phyloP scores from a whole-genome alignment of 2,888 invertebrate genomes.

The Drosophila imparisetae region DNA sequence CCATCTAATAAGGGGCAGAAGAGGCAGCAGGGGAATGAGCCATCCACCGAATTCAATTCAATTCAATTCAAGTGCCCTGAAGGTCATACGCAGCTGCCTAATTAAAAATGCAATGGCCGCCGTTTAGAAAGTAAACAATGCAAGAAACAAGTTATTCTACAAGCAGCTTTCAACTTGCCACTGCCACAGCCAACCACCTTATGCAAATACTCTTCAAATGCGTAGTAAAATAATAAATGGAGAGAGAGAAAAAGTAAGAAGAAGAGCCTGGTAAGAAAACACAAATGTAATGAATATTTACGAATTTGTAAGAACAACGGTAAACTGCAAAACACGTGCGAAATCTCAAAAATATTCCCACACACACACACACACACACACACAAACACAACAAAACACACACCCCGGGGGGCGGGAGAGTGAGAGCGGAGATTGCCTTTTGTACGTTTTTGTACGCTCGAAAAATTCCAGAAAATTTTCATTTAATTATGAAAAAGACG shows the following conservation, averaged over 20 bases:
- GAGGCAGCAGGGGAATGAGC: background rate
- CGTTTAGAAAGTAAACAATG: constrained; percentile 41
- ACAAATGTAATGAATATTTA: constrained; percentile 75
- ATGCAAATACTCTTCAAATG: constrained; percentile 66
- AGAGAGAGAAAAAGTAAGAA: background rate
- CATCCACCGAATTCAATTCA: background rate
- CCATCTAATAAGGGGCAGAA: background rate
- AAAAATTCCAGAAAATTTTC: constrained; percentile 71
- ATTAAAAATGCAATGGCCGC: constrained; percentile 66
- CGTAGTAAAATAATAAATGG: constrained; percentile 10
- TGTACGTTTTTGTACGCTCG: constrained; percentile 64
- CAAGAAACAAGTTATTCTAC: constrained; percentile 37
- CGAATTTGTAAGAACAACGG: constrained; percentile 54
- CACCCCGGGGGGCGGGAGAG: background rate
- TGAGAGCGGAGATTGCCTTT: constrained; percentile 44
- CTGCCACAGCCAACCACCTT: constrained; percentile 49
- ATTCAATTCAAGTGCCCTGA: constrained; percentile 27
- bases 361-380: constrained; percentile 51
- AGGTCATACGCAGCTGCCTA: constrained; percentile 60
- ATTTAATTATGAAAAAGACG: constrained; percentile 72
- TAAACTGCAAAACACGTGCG: constrained; percentile 66
- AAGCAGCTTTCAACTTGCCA: constrained; percentile 38
- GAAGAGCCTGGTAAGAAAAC: constrained; percentile 40
- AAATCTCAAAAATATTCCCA: constrained; percentile 74
- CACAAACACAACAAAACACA: constrained; percentile 14